Evolutionary conservation across 2,888 invertebrate genomes (phyloP), one percentile per base, ranked within the genome.

Genomic region (Diarsia brunnea): DNA sequence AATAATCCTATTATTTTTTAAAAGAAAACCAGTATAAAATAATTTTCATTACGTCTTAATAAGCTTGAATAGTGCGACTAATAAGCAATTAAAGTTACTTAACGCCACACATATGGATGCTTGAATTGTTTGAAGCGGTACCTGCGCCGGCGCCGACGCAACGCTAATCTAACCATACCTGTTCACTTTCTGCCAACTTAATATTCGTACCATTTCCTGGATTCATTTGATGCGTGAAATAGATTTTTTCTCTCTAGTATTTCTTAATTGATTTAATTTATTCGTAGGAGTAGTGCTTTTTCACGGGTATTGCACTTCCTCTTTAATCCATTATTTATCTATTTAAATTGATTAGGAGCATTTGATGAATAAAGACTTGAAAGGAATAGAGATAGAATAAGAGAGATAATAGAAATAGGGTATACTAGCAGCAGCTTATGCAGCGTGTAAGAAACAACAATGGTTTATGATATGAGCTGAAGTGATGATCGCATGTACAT

Each of bases 41-140:
- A 1, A 16, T 45, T 71, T 71, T 27, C 65, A 83, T 90, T 87
- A 87, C 83, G 86, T 88, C 63, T 82, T 69, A 27, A 58, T 82
- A 83, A 81, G 80, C 85, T 85, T 84, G 87, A 89, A 78, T 78
- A 82, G 83, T 82, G 79, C 55, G 78, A 78, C 76, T 91, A 92
- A 93, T 90, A 87, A 92, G 82, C 85, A 88, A 90, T 92, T 89
- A 89, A 79, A 76, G 90, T 94, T 93, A 93, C 90, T 84, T 88
- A 92, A 93, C 90, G 84, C 87, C 83, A 89, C 89, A 91, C 89
- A 90, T 91, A n/a, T 87, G 82, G 87, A 87, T 82, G 85, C 76
- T 78, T 79, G 84, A 87, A 86, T 88, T 86, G 83, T 88, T 88
- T 68, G 69, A 43, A 75, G 53, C 67, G 58, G 69, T 76, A 75